Percentiles rank a stretch among this genome's conserved stretches.
phyloP scores from a whole-genome alignment of 2,113 vertebrate species.

The Camarhynchus parvulus region DNA sequence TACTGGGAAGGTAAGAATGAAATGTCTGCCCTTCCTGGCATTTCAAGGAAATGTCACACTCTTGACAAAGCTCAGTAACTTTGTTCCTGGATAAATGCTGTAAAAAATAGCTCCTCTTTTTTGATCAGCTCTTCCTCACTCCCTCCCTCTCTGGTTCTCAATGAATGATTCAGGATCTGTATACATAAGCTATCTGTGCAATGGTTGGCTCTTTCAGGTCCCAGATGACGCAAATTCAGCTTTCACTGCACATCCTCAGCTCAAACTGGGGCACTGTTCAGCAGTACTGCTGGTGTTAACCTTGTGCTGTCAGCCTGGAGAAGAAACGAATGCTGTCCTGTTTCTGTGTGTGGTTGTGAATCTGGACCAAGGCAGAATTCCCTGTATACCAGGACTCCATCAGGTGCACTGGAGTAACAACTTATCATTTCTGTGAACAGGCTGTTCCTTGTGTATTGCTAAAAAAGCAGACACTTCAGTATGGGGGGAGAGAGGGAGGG shows the following conservation, averaged over 20 bases:
- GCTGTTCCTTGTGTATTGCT: not conserved
- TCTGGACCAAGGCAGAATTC: not conserved
- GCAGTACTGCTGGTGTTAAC: constrained; percentile 35
- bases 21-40: not conserved
- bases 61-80: not conserved
- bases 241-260: constrained; percentile 50
- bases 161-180: constrained; percentile 71
- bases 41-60: constrained; percentile 1
- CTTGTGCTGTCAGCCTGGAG: not conserved
- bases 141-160: not conserved
- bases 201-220: constrained; percentile 15
- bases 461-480: not conserved
- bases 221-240: constrained; percentile 63
- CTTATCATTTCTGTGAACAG: not conserved
- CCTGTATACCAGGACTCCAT: not conserved
- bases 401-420: not conserved
- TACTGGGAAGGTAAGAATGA: not conserved
- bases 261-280: constrained; percentile 59
- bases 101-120: constrained; percentile 38
- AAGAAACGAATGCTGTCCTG: not conserved
- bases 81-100: not conserved
- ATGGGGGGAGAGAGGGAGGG: no score
- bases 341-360: not conserved
- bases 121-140: constrained; percentile 13
- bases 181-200: constrained; percentile 15